These are phyloP conservation scores for Hemiprocne comata DNA, from an alignment of 2,113 vertebrate species.

Conservation along the genomic window DNA sequence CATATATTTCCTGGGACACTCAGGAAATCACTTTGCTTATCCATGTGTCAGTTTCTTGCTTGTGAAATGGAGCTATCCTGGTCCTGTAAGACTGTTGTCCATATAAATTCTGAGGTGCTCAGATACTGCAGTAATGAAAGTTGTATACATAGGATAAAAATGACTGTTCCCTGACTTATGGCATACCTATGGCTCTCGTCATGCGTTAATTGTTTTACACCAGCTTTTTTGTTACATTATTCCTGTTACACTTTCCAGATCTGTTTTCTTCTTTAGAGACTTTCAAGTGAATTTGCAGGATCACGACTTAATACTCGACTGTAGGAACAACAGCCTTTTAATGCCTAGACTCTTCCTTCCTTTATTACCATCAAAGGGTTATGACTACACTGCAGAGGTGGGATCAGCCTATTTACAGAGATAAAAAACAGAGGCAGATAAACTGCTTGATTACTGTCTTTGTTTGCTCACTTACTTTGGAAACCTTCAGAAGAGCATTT, in stretches of 20 bases:
- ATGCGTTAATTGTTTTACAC: background rate
- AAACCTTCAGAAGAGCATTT: conserved; percentile 41
- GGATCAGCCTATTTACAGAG: background rate
- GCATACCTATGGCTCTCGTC: background rate
- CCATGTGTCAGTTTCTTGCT: background rate
- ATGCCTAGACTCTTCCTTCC: background rate
- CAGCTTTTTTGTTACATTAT: background rate
- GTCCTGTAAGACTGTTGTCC: background rate
- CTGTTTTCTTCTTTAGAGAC: background rate
- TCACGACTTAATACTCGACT: background rate
- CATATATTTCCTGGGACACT: too few species aligned
- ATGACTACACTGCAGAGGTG: background rate
- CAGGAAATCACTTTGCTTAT: background rate
- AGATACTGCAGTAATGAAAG: background rate
- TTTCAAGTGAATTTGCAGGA: background rate
- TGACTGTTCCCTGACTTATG: background rate
- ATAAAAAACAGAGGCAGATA: background rate
- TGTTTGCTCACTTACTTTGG: conserved; percentile 74
- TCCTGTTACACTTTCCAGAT: background rate
- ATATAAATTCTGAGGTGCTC: background rate
- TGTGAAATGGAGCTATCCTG: background rate
- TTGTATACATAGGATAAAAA: background rate
- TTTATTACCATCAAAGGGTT: background rate
- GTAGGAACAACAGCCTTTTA: background rate
- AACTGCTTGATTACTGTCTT: background rate